Evolutionary conservation across 2,113 vertebrate genomes (phyloP), one percentile per base, ranked within the genome.

Genomic region (Perca fluviatilis): DNA sequence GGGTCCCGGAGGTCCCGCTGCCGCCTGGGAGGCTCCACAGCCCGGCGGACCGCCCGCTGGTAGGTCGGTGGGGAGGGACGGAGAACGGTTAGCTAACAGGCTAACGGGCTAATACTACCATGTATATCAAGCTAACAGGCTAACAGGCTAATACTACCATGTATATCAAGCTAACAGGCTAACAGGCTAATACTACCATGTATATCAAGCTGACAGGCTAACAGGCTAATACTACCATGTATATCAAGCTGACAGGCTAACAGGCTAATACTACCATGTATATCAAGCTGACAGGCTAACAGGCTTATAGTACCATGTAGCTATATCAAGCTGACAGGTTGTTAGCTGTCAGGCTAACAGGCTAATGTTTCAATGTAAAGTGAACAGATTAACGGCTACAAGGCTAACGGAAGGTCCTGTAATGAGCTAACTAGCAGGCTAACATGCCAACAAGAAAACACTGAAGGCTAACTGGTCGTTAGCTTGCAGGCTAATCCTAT

Each of bases 1-100:
- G 25, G 85, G 94, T 33, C 90, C 92, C 9, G 92, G 81, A 40
- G 94, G 12, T 27, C 46, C 67, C 7, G 90, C 94, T 3, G 86
- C 58, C 23, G 94, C 93, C 13, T 93, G 89, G 56, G 92, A 94
- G 1, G 85, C 95, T 19, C 81, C 93, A 46, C 96, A 96, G 63
- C 66, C 94, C 2, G 86, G 89, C 21, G 74, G 80, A 36, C 77
- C 94, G 79, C 86, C 95, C 13, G 72, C 91, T 23, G 97, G 95
- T 94, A 93, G 90, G 93, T 88, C 57, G 57, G 16, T 72, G 78
- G 4, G 19, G 43, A 19, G 21, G 27, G 6, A 12, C 19, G 12
- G 69, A 25, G 25, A 3, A 8, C 5, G 11, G 46, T 69, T 71
- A 73, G 62, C 72, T 63, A 1, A 0, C 21, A 66, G 43, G 80